These are phyloP conservation scores for Andrena bicolor DNA, from an alignment of 2,888 invertebrate genomes.

Conservation along the genomic window DNA sequence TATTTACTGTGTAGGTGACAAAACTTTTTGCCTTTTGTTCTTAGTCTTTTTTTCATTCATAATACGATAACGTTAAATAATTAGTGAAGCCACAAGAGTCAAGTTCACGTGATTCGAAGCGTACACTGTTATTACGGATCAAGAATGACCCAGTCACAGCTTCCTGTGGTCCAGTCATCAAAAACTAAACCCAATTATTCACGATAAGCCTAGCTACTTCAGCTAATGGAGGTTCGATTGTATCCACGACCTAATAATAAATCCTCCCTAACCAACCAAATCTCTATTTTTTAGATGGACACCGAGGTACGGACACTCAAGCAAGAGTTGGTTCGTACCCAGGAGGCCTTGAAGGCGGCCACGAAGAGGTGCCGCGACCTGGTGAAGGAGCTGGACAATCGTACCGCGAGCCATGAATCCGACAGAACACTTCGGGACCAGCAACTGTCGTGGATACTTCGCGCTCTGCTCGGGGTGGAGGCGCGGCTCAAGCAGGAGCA, in stretches of 20 bases:
- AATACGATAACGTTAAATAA: too few species aligned
- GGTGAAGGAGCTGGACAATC: slow-evolving; percentile 85
- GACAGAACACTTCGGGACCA: slow-evolving; percentile 89
- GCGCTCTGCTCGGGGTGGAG: slow-evolving; percentile 90
- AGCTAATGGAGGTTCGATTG: too few species aligned
- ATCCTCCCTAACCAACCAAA: slow-evolving; percentile 1
- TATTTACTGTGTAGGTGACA: too few species aligned
- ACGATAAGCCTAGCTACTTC: too few species aligned
- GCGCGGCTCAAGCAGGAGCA: slow-evolving; percentile 91
- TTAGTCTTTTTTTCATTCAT: too few species aligned
- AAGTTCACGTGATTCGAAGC: too few species aligned
- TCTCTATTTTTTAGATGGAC: slow-evolving; percentile 88
- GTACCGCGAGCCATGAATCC: slow-evolving; percentile 83
- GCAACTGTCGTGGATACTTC: slow-evolving; percentile 90
- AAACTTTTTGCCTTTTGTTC: too few species aligned
- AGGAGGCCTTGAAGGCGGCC: slow-evolving; percentile 88
- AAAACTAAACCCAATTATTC: too few species aligned
- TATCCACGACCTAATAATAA: background rate
- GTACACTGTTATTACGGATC: too few species aligned
- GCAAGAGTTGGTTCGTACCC: slow-evolving; percentile 89
- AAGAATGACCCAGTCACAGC: too few species aligned
- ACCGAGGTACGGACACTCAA: slow-evolving; percentile 86
- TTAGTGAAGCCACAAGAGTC: too few species aligned
- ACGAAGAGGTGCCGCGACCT: slow-evolving; percentile 89
- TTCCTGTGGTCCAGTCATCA: too few species aligned